Evolutionary conservation across 2,888 invertebrate genomes (phyloP).

Genomic region (Nemotelus nigrinus): DNA sequence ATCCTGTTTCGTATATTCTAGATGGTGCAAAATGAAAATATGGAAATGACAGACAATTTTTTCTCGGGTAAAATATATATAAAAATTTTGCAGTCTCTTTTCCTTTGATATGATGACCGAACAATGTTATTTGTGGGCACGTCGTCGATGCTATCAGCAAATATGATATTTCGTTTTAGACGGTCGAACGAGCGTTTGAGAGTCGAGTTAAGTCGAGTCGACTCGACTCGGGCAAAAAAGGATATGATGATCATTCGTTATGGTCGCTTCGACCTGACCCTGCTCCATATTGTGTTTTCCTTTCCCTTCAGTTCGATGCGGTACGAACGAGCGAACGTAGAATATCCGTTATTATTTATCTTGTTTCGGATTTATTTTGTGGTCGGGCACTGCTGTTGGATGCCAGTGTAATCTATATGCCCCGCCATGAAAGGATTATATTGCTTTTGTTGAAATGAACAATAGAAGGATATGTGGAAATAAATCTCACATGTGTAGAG

Average conservation of each 20-base stretch:
- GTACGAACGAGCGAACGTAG: no score
- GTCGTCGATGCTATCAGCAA: background rate
- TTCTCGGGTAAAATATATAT: slow-evolving; percentile 2
- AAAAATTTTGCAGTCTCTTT: background rate
- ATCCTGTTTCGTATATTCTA: slow-evolving; percentile 30
- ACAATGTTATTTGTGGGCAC: background rate
- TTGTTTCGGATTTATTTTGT: no score
- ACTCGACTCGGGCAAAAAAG: no score
- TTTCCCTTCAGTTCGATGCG: background rate
- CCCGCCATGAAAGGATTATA: slow-evolving; percentile 8
- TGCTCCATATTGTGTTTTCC: background rate
- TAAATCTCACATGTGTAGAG: background rate
- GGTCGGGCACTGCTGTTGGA: no score
- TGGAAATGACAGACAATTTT: slow-evolving; percentile 36
- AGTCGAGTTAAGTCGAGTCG: no score
- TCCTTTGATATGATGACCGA: slow-evolving; percentile 20
- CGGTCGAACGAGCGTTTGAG: no score
- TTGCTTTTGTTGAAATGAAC: slow-evolving; percentile 11
- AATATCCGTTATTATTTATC: no score
- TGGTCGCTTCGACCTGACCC: slow-evolving; percentile 16
- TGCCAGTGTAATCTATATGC: background rate
- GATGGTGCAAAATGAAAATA: slow-evolving; percentile 37
- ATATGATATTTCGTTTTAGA: no score
- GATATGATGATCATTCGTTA: background rate
- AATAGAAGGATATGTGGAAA: background rate